A percentile compares a stretch with the other conserved stretches of the same genome.
Conservation (phyloP, 1,140 invertebrate species). For the Globodera ellingtonae region DNA sequence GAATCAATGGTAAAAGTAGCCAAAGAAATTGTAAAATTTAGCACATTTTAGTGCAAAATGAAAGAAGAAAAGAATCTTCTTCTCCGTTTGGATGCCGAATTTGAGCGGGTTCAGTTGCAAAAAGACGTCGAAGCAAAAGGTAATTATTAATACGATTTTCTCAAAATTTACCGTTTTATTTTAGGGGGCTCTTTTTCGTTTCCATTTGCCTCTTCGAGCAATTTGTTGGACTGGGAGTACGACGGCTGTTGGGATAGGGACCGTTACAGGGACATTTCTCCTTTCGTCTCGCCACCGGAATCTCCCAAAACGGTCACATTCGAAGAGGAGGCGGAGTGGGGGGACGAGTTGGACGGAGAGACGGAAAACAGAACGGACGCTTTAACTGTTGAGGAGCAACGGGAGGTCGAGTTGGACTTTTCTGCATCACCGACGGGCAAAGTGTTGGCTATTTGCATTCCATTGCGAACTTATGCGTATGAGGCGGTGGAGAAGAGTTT, state of each 20-base stretch:
- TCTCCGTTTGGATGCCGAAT: constrained; percentile 1
- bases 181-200: neutral
- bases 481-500: neutral
- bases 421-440: neutral
- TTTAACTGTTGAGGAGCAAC: neutral
- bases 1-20: neutral
- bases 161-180: neutral
- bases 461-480: neutral
- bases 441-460: neutral
- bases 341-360: neutral
- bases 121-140: neutral
- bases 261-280: constrained; percentile 8
- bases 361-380: neutral
- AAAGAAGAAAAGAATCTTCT: neutral
- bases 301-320: neutral
- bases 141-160: neutral
- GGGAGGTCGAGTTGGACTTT: neutral
- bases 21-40: neutral
- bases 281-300: neutral
- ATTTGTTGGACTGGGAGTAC: constrained; percentile 1
- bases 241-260: neutral
- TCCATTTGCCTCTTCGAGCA: neutral
- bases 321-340: neutral
- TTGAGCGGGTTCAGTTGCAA: neutral
- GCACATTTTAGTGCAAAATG: neutral